A percentile compares a stretch with the other conserved stretches of the same genome.
These are phyloP conservation scores for Caenorhabditis angaria DNA, from an alignment of 2,888 invertebrate species.

Conservation along the genomic window DNA sequence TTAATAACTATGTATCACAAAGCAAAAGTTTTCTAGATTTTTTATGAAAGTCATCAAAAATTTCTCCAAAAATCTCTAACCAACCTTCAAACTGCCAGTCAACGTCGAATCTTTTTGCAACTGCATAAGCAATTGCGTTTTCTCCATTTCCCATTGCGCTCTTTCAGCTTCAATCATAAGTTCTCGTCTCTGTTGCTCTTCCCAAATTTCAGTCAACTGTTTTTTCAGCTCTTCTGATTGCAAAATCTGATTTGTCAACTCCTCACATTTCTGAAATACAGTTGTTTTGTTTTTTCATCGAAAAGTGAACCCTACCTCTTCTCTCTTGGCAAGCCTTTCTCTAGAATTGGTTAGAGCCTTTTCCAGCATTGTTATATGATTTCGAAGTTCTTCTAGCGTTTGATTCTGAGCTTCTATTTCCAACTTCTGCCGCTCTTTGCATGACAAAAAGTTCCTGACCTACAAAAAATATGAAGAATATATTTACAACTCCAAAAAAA, in stretches of 20 bases:
- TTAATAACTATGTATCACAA: no score
- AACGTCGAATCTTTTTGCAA: slow-evolving; percentile 51
- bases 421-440: slow-evolving; percentile 90
- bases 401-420: slow-evolving; percentile 88
- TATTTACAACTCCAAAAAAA: not conserved
- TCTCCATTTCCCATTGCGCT: slow-evolving; percentile 85
- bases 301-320: no score
- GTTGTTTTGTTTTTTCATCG: no score
- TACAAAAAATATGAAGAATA: slow-evolving; percentile 73
- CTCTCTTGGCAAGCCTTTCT: slow-evolving; percentile 80
- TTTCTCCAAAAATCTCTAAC: slow-evolving; percentile 15
- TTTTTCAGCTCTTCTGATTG: slow-evolving; percentile 40
- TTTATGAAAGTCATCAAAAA: not conserved
- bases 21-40: no score
- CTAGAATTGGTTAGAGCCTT: slow-evolving; percentile 90
- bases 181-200: slow-evolving; percentile 76
- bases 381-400: slow-evolving; percentile 88
- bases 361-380: slow-evolving; percentile 90
- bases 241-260: slow-evolving; percentile 29
- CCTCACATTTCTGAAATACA: slow-evolving; percentile 52
- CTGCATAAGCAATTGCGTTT: slow-evolving; percentile 77
- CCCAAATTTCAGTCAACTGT: slow-evolving; percentile 45
- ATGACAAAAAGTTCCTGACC: slow-evolving; percentile 87
- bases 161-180: slow-evolving; percentile 79
- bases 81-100: slow-evolving; percentile 50